A percentile compares a stretch with the other conserved stretches of the same genome.
phyloP scores from a whole-genome alignment of 30 jellyfish, hydroid and myxozoan genomes.

The Pseudorhiza aurosa region DNA sequence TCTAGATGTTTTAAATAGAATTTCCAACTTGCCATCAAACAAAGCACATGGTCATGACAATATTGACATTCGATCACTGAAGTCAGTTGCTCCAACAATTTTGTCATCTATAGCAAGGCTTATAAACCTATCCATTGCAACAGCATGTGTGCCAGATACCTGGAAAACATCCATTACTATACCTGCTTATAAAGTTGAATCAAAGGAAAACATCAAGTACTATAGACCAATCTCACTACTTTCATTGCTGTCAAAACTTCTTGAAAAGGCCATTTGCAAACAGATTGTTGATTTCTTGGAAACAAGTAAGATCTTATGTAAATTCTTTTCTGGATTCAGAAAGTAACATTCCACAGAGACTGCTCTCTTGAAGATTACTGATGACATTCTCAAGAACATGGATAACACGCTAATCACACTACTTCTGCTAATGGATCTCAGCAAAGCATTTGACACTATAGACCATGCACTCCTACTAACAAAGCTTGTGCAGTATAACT shows the following conservation, averaged over 20 bases:
- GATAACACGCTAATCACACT: too few relatives aligned
- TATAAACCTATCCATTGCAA: conserved; percentile 17
- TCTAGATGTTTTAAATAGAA: neutral
- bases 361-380: too few relatives aligned
- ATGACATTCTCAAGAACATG: too few relatives aligned
- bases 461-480: too few relatives aligned
- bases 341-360: too few relatives aligned
- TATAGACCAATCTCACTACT: conserved; percentile 35
- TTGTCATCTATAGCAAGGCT: conserved; percentile 12
- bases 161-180: conserved; percentile 24
- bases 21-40: conserved; percentile 1
- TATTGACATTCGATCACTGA: neutral
- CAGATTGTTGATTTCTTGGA: too few relatives aligned
- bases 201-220: conserved; percentile 12
- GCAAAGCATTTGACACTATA: too few relatives aligned
- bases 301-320: too few relatives aligned
- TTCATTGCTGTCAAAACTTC: conserved; percentile 27
- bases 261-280: too few relatives aligned
- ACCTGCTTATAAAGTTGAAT: conserved; percentile 21
- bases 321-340: too few relatives aligned
- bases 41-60: conserved; percentile 12
- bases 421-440: too few relatives aligned
- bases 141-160: conserved; percentile 43
- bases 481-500: too few relatives aligned
- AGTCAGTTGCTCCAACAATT: neutral